Percentiles rank a stretch among this genome's conserved stretches.
These are phyloP conservation scores for Acanthopagrus latus DNA, from an alignment of 2,797 vertebrate genomes.

Conservation along the genomic window DNA sequence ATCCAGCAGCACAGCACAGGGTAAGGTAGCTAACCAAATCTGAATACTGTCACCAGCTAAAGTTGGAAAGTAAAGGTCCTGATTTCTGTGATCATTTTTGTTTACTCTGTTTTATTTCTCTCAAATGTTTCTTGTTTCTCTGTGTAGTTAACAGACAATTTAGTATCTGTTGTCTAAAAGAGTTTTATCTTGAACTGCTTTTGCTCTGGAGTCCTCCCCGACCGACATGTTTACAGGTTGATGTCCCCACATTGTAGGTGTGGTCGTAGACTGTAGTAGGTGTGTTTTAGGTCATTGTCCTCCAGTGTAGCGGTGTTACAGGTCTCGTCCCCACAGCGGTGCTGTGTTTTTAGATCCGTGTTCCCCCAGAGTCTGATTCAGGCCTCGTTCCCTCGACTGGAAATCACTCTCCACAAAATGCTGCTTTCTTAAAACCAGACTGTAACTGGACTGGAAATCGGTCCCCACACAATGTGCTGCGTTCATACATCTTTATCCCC, in stretches of 20 bases:
- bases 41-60: neutral
- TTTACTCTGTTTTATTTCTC: neutral
- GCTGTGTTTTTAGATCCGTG: neutral
- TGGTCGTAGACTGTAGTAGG: neutral
- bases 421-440: too few relatives aligned
- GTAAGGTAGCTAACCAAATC: slow-evolving; percentile 59
- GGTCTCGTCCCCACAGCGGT: neutral
- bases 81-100: neutral
- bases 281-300: neutral
- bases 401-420: too few relatives aligned
- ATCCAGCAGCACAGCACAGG: slow-evolving; percentile 51
- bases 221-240: neutral
- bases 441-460: too few relatives aligned
- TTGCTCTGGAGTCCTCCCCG: too few relatives aligned
- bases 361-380: too few relatives aligned
- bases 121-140: neutral
- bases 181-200: too few relatives aligned
- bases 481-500: too few relatives aligned
- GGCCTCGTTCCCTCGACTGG: too few relatives aligned
- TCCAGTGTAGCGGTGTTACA: neutral
- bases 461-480: too few relatives aligned
- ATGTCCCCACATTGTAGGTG: neutral
- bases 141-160: too few relatives aligned
- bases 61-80: neutral
- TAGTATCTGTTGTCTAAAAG: too few relatives aligned